Conservation (phyloP, 2,888 invertebrate species). For the Acholoe squamosa region DNA sequence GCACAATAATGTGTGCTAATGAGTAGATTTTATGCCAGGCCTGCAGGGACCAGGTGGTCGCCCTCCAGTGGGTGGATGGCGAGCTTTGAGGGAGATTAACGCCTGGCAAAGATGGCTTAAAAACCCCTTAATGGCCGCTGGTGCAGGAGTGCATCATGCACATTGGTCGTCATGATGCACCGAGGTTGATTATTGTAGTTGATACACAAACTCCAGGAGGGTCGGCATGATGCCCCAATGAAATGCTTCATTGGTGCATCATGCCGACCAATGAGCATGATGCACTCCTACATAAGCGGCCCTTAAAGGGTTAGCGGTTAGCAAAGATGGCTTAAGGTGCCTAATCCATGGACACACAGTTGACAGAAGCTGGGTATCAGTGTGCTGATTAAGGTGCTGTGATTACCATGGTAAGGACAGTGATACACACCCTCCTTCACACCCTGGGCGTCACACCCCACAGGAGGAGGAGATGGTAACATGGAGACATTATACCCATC, state of each 20-base stretch:
- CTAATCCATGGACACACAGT: slow-evolving; percentile 57
- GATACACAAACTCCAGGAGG: no score
- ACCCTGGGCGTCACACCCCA: no score
- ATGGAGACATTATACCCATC: no score
- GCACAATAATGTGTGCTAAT: slow-evolving; percentile 47
- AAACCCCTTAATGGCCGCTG: no score
- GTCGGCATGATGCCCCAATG: no score
- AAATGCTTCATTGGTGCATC: no score
- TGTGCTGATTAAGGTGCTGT: not conserved
- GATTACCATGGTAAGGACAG: slow-evolving; percentile 42
- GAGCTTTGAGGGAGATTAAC: slow-evolving; percentile 36
- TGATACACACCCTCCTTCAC: not conserved
- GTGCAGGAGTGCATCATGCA: no score
- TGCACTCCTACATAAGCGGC: no score
- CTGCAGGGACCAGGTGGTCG: slow-evolving; percentile 44
- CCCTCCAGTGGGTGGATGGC: slow-evolving; percentile 22
- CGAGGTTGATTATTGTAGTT: no score
- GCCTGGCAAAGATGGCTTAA: slow-evolving; percentile 36
- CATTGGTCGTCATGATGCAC: no score
- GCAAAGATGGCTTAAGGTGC: slow-evolving; percentile 20
- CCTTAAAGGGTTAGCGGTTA: not conserved
- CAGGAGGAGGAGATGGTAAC: no score
- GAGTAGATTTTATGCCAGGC: slow-evolving; percentile 38
- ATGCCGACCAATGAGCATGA: no score
- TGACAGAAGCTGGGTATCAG: slow-evolving; percentile 59